Percentiles rank a stretch among this genome's conserved stretches.
Conservation (phyloP, 2,888 invertebrate species). For the Diarsia rubi region DNA sequence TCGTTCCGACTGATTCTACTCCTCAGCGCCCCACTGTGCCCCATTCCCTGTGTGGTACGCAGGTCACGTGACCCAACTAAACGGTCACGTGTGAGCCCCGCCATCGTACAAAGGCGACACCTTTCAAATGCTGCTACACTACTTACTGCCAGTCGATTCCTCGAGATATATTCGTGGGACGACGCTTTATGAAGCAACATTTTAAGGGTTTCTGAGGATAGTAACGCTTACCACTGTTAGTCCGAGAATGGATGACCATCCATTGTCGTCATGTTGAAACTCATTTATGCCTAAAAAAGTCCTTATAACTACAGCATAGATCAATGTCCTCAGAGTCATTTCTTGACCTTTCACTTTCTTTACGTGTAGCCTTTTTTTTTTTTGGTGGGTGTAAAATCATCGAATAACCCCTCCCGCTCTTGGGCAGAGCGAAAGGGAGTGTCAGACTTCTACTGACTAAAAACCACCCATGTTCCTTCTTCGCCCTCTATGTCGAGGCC, state of each 20-base stretch:
- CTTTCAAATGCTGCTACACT: conserved; percentile 38
- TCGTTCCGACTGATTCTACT: conserved; percentile 6
- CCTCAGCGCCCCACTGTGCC: neutral
- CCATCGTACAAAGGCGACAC: conserved; percentile 58
- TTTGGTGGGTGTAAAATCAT: too few species aligned
- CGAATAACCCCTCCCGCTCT: too few species aligned
- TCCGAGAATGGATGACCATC: neutral
- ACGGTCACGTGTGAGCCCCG: conserved; percentile 71
- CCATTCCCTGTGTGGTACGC: conserved; percentile 27
- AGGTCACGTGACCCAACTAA: conserved; percentile 65
- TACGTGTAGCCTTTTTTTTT: neutral
- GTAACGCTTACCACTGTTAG: neutral
- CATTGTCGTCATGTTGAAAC: neutral
- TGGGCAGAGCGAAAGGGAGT: too few species aligned
- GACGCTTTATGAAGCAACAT: neutral
- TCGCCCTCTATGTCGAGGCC: too few species aligned
- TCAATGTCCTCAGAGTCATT: neutral
- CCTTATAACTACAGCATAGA: neutral
- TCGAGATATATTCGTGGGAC: conserved; percentile 28
- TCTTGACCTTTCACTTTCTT: neutral
- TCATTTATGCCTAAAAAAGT: neutral
- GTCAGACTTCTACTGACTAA: too few species aligned
- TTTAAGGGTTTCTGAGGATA: neutral
- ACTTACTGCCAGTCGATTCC: conserved; percentile 57
- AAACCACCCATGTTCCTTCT: too few species aligned